These are phyloP conservation scores for Pseudomyrmex dendroicus DNA, from an alignment of 1,140 invertebrate species.

Conservation along the genomic window DNA sequence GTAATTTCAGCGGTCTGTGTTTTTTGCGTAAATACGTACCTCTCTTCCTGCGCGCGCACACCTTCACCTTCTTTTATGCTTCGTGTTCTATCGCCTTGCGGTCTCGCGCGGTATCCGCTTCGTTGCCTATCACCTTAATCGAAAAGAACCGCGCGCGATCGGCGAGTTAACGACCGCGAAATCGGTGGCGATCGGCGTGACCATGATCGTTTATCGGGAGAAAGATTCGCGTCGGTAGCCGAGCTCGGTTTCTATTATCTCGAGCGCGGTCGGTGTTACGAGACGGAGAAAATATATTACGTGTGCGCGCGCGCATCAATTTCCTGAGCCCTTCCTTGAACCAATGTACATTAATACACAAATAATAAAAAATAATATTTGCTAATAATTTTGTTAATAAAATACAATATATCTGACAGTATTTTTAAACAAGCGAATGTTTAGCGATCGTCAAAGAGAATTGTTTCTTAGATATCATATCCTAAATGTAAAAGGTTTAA, in stretches of 20 bases:
- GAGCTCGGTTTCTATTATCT: conserved; percentile 41
- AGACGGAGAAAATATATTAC: conserved; percentile 13
- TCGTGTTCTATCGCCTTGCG: conserved; percentile 30
- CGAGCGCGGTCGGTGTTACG: conserved; percentile 26
- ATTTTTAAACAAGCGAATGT: background rate
- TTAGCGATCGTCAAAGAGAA: background rate
- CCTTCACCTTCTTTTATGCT: conserved; percentile 14
- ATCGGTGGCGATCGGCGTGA: conserved; percentile 48
- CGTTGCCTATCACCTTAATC: conserved; percentile 48
- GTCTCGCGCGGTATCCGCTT: conserved; percentile 45
- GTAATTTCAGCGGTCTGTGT: conserved; percentile 33
- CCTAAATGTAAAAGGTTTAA: background rate
- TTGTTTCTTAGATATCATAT: background rate
- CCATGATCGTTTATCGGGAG: conserved; percentile 38
- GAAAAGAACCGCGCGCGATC: conserved; percentile 42
- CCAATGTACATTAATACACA: background rate
- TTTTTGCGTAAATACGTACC: conserved; percentile 37
- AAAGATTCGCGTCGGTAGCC: conserved; percentile 33
- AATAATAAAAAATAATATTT: background rate
- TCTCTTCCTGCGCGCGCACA: background rate
- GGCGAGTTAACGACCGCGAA: conserved; percentile 62
- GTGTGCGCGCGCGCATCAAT: conserved; percentile 4
- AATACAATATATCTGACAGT: background rate
- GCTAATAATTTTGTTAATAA: background rate
- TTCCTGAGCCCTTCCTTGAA: background rate